These are phyloP conservation scores for Littorina saxatilis DNA, from an alignment of 1,140 invertebrate species.

Conservation along the genomic window DNA sequence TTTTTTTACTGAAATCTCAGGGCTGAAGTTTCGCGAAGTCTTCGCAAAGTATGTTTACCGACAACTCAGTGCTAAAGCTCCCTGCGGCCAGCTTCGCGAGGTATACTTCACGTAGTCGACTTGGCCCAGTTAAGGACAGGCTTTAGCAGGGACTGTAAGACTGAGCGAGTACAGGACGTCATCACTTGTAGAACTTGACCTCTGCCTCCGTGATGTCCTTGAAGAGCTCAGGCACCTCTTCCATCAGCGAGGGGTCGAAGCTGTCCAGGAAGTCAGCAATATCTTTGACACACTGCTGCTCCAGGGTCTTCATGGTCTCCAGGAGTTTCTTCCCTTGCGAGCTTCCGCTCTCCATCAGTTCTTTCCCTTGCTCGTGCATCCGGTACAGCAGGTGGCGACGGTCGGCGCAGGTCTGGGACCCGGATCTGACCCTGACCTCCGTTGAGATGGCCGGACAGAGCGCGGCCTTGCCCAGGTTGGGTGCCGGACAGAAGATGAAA, in stretches of 20 bases:
- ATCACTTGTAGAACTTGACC: slow-evolving; percentile 61
- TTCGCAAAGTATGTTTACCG: too few species aligned
- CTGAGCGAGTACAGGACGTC: neutral
- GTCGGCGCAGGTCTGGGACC: slow-evolving; percentile 75
- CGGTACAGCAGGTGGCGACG: slow-evolving; percentile 80
- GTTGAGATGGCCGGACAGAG: slow-evolving; percentile 76
- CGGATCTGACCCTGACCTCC: slow-evolving; percentile 70
- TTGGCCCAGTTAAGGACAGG: too few species aligned
- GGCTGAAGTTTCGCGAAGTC: neutral
- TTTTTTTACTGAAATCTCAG: too few species aligned
- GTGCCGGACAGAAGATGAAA: slow-evolving; percentile 84
- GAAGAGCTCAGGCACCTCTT: slow-evolving; percentile 60
- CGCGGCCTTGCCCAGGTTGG: slow-evolving; percentile 65
- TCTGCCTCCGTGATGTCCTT: slow-evolving; percentile 61
- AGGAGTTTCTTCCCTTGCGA: slow-evolving; percentile 51
- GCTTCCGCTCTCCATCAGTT: slow-evolving; percentile 62
- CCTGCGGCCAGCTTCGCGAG: too few species aligned
- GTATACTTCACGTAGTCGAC: too few species aligned
- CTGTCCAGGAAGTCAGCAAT: slow-evolving; percentile 59
- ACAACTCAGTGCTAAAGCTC: too few species aligned
- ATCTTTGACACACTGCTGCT: slow-evolving; percentile 59
- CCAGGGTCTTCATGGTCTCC: slow-evolving; percentile 59
- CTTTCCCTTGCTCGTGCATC: slow-evolving; percentile 77
- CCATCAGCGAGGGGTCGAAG: slow-evolving; percentile 46
- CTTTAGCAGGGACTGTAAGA: neutral